Evolutionary conservation across 2,797 vertebrate genomes (phyloP).

Genomic region (Brachyrhaphis roseni): DNA sequence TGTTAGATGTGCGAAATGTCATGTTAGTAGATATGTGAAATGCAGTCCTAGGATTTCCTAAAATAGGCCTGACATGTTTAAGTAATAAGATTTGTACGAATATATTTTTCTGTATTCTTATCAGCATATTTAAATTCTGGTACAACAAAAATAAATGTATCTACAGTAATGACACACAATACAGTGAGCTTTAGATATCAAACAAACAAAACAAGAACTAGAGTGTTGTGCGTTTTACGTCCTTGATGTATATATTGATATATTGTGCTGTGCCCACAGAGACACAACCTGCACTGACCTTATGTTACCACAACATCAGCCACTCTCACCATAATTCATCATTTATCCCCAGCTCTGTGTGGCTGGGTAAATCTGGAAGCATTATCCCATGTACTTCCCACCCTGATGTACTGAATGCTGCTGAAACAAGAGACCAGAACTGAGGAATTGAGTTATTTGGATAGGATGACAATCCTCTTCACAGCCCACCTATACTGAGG

Average conservation of each 20-base stretch:
- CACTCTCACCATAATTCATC: conserved; percentile 51
- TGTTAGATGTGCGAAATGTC: not conserved
- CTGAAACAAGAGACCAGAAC: conserved; percentile 64
- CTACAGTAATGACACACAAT: not conserved
- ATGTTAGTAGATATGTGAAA: not conserved
- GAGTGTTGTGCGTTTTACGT: not conserved
- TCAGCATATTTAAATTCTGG: not conserved
- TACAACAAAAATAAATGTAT: not conserved
- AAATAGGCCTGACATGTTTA: not conserved
- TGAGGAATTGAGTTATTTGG: conserved; percentile 68
- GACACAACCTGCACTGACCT: conserved; percentile 26
- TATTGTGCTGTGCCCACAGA: conserved; percentile 16
- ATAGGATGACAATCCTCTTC: conserved; percentile 85
- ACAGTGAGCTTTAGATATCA: not conserved
- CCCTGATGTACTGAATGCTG: conserved; percentile 43
- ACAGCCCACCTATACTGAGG: conserved; percentile 84
- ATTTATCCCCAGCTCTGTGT: conserved; percentile 45
- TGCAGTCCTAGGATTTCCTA: not conserved
- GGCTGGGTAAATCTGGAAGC: conserved; percentile 51
- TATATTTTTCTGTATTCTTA: not conserved
- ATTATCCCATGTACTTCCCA: conserved; percentile 39
- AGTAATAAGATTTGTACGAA: not conserved
- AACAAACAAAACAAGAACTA: not conserved
- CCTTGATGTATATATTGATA: conserved; percentile 6
- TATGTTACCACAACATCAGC: conserved; percentile 30